Evolutionary conservation across 2,888 invertebrate genomes (phyloP), one percentile per base, ranked within the genome.

Genomic region (Chrysina gloriosa): DNA sequence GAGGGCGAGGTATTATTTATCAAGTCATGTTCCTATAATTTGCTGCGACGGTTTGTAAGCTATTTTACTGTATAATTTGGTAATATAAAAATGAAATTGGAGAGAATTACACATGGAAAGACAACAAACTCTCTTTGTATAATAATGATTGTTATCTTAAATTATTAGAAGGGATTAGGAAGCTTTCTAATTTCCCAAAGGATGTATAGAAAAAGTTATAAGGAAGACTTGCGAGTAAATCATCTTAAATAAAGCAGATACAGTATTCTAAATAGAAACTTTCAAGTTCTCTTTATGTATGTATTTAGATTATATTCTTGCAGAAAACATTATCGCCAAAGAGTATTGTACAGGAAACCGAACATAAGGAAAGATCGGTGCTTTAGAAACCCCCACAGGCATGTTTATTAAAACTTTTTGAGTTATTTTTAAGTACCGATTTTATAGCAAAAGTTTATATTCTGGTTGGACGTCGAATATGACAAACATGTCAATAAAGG

Each of bases 381-480:
- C 19, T 61, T 16, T 42, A 23, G 45, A 42, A 42, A 27, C 11
- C 3, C 42, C 42, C 42, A 1, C n/a, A 27, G 39, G 27, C 42
- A 61, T 61, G 58, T 61, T 42, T 61, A 61, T 42, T 61, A 61
- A 29, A 61, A 61, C 42, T 61, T 42, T 31, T 31, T 7, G 52
- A 52, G 19, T 52, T 61, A 61, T 61, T 27, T 61, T 42, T 61
- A 42, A 61, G 58, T 61, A 29, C 42, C 16, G 39, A 39, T 58
- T 39, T 58, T 27, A 61, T 25, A 6, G 42, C 14, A 19, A 25
- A 61, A 61, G 39, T 42, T 58, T 39, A 7, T 31, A 16, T 16
- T 52, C 3, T 52, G 31, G 31, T 31, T 52, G 31, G 52, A 52
- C 48, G 11, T 25, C 25, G 48, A 48, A 48, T 48, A 48, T 48